Evolutionary conservation across 2,797 vertebrate species (phyloP), one percentile per base, ranked within the genome.

Genomic region (Eulemur rubriventer): DNA sequence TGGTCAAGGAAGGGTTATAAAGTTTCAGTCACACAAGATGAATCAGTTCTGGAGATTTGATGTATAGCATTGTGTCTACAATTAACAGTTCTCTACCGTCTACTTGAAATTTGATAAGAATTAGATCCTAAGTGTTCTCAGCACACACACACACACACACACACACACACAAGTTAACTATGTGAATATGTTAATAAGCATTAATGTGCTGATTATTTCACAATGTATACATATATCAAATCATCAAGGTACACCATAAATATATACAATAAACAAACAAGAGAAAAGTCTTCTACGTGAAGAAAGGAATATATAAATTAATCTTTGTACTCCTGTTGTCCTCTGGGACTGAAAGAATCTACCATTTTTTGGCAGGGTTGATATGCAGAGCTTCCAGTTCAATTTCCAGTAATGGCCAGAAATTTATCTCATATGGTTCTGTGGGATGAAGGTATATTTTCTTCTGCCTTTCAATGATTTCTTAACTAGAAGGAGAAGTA

Each of bases 371-470:
- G 79, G 18, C 20, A 85, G 11, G 16, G 50, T 4, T 83, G 73
- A 79, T 83, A 90, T 13, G 13, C 43, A 69, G 13, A 83, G 7
- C 13, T 88, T 91, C 52, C 41, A 88, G 28, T 84, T 95, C 43
- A 81, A 38, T 91, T 96, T 76, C 30, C 30, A 92, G 14, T 41
- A 80, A 80, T 30, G 28, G 41, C 20, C 61, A 81, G 3, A 89
- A 93, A 80, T 65, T 30, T 50, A 70, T 59, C 28, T 69, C 84
- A 12, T 89, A 72, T 52, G 20, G 5, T 61, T 93, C 33, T 81
- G 50, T 38, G 52, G 55, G 18, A 90, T 78, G 43, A 84, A 91
- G 55, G 41, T 59, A n/a, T 81, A 85, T 96, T 95, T 90, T 92
- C 30, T 92, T 88, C 30, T 96, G 48, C 26, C 18, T 0, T 85